Evolutionary conservation across 2,888 invertebrate genomes (phyloP).

Genomic region (Apantesis nais): DNA sequence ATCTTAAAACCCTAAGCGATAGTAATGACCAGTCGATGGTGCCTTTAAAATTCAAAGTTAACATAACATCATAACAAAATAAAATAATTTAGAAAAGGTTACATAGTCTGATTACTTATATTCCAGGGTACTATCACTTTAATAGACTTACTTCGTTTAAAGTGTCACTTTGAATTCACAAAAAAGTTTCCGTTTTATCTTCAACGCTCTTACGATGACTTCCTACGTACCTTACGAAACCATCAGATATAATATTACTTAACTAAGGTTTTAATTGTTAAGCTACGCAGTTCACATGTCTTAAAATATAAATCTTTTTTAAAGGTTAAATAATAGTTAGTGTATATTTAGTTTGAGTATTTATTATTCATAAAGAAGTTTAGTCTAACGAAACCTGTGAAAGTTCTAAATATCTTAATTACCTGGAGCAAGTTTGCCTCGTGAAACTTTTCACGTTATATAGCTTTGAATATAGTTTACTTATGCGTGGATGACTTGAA

Average conservation of each 20-base stretch:
- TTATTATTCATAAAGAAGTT: conserved; percentile 48
- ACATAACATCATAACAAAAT: background rate
- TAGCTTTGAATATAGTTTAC: conserved; percentile 40
- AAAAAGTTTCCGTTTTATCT: background rate
- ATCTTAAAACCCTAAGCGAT: no score
- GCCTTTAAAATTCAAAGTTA: no score
- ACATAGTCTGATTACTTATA: background rate
- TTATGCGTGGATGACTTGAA: conserved; percentile 29
- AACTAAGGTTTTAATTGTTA: background rate
- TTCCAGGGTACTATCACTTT: background rate
- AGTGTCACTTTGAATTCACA: background rate
- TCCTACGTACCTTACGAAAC: no score
- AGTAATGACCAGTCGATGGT: no score
- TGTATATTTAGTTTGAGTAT: conserved; percentile 31
- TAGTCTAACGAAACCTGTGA: conserved; percentile 40
- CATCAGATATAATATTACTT: background rate
- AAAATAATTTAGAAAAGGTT: background rate
- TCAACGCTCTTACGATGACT: no score
- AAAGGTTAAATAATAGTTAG: conserved; percentile 25
- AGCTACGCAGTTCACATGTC: conserved; percentile 2
- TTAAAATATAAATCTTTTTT: no score
- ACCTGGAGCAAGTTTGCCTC: conserved; percentile 41
- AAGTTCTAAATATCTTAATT: conserved; percentile 57
- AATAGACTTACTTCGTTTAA: background rate
- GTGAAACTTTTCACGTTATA: conserved; percentile 39